These are phyloP conservation scores for Halcyon leucocephala DNA, from an alignment of 2,797 vertebrate species.

Conservation along the genomic window DNA sequence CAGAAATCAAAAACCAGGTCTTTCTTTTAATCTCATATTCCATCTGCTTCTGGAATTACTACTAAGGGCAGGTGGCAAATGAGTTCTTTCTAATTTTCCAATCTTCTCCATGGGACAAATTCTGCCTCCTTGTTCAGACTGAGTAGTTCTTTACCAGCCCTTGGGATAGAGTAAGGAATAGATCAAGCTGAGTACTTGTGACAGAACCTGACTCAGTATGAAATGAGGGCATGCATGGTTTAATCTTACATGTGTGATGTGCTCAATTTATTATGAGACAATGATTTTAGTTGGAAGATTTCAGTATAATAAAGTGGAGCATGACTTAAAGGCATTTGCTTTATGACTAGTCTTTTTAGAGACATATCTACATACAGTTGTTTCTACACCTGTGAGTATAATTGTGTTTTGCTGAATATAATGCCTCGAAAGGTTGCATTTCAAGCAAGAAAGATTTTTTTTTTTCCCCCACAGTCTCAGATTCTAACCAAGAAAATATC, in stretches of 20 bases:
- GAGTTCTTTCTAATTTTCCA: slow-evolving; percentile 42
- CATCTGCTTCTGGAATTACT: slow-evolving; percentile 64
- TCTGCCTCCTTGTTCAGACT: slow-evolving; percentile 15
- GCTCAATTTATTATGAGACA: background rate
- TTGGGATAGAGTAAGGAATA: background rate
- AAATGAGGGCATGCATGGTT: background rate
- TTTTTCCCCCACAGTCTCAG: background rate
- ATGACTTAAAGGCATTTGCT: background rate
- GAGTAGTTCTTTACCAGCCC: background rate
- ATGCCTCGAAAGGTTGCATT: background rate
- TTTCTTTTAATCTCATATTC: slow-evolving; percentile 63
- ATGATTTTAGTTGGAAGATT: background rate
- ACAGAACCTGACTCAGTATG: background rate
- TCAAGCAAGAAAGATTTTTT: background rate
- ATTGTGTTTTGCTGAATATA: background rate
- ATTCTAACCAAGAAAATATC: background rate
- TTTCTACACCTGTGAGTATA: background rate
- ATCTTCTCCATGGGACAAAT: slow-evolving; percentile 46
- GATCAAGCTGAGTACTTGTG: background rate
- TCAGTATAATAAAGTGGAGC: background rate
- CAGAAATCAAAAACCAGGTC: background rate
- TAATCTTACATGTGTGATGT: background rate
- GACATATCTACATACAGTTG: background rate
- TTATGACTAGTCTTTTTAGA: background rate
- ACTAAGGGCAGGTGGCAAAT: slow-evolving; percentile 61